Base-by-base conservation (phyloP, 2,888 invertebrate genomes). In the Agrochola lota region DNA sequence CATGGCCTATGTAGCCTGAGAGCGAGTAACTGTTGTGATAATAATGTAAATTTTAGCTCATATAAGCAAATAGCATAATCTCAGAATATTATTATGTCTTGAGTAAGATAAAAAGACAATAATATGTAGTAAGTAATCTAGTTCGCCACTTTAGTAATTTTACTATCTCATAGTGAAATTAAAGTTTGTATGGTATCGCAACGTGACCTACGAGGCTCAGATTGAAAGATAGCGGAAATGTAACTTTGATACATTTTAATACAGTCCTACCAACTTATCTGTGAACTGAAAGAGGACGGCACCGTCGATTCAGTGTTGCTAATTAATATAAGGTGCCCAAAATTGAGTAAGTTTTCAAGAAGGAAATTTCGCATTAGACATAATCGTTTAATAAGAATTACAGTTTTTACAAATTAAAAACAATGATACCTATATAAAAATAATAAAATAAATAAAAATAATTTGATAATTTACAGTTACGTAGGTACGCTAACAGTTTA, bases 51-150 rank as follows among this genome's bases (percentile, higher is more conserved):
- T 57, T 30, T 35, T 67, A 75, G 81, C 15, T 62, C 15, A 17
- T 43, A 26, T 46, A 23, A 30, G 66, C 15, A 67, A 76, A 80
- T 43, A 80, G 2, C 23, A 35, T 26, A 67, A 77, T 52, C n/a
- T 71, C 23, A 67, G n/a, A n/a, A 35, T n/a, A 35, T 4, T 26
- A 49, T 2, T 26, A 46, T 60, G 70, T 62, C 20, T 40, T 17
- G 17, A 60, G 60, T 26, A 8, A 59, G 12, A 52, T 23, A 57
- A 52, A 40, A 20, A 62, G 17, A 30, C n/a, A 40, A 26, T 46
- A 46, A 26, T 46, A 46, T 15, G 5, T 46, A 5, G 30, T 52
- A 23, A 5, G 30, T 52, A 23, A 79, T 57, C 7, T 26, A 66
- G 49, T 60, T 15, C 5, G 1, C 11, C 17, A 30, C 15, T 52